Evolutionary conservation across 37 sponge, comb jelly and placozoan species (phyloP).

Genomic region (Geodia barretti): DNA sequence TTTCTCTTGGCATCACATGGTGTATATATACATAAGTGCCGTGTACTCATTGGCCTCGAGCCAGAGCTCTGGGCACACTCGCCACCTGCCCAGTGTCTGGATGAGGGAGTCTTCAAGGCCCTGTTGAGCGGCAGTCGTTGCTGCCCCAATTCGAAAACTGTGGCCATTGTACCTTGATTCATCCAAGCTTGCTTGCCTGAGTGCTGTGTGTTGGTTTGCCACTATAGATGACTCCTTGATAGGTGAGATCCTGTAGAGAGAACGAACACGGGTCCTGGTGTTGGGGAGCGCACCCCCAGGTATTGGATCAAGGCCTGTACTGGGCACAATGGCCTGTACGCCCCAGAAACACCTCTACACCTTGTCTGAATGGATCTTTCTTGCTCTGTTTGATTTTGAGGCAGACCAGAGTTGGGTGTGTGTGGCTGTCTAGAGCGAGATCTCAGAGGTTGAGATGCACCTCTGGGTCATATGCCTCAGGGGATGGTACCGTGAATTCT

Average conservation of each 20-base stretch:
- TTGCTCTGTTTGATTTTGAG: conserved; percentile 33
- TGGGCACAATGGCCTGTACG: conserved; percentile 13
- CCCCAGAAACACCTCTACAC: conserved; percentile 9
- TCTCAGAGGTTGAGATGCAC: conserved; percentile 8
- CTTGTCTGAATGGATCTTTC: conserved; percentile 29
- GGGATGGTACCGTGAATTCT: conserved; percentile 11
- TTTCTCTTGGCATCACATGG: too few species aligned
- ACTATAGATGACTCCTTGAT: conserved; percentile 16
- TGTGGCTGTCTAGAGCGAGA: conserved; percentile 6
- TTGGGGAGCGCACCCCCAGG: conserved; percentile 1
- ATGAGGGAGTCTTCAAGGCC: conserved; percentile 19
- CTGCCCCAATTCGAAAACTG: conserved; percentile 26
- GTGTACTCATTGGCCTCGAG: too few species aligned
- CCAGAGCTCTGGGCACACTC: too few species aligned
- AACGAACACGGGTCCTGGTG: conserved; percentile 16
- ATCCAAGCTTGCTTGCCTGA: conserved; percentile 10
- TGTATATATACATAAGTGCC: too few species aligned
- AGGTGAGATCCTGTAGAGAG: conserved; percentile 12
- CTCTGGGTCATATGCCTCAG: conserved; percentile 5
- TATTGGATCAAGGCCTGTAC: conserved; percentile 12
- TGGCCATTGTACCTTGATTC: conserved; percentile 18
- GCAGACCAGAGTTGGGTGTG: background rate
- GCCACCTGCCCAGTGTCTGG: conserved; percentile 35
- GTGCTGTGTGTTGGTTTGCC: background rate
- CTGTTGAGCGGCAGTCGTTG: conserved; percentile 14